phyloP scores from a whole-genome alignment of 2,113 vertebrate species.

The Bubo blakistoni region DNA sequence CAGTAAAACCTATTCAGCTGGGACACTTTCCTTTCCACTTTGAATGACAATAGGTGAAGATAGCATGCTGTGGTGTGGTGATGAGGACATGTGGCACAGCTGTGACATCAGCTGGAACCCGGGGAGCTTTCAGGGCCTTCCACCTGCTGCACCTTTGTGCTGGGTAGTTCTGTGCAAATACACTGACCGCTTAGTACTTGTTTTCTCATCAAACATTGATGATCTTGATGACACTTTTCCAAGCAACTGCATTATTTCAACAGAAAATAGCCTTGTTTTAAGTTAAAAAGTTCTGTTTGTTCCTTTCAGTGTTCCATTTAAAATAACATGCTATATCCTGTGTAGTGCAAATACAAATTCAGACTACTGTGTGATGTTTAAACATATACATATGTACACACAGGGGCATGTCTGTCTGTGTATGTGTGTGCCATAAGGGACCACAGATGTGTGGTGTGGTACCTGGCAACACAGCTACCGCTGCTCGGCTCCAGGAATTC shows the following conservation, averaged over 20 bases:
- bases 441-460: background rate
- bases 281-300: background rate
- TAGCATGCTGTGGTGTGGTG: accelerated
- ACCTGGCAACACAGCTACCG: background rate
- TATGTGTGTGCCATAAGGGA: background rate
- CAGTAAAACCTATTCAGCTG: background rate
- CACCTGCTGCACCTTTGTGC: background rate
- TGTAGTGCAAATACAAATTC: background rate
- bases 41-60: background rate
- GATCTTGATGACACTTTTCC: background rate
- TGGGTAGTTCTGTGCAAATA: background rate
- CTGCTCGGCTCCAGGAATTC: background rate
- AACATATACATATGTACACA: accelerated
- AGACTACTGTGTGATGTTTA: background rate
- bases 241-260: background rate
- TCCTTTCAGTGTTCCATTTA: background rate
- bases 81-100: background rate
- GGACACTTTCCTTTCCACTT: background rate
- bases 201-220: background rate
- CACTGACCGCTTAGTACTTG: background rate
- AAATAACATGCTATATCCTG: background rate
- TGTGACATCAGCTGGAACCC: background rate
- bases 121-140: background rate
- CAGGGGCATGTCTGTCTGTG: accelerated
- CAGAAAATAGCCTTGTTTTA: background rate